Evolutionary conservation across 2,113 vertebrate genomes (phyloP).

Genomic region (Anas platyrhynchos): DNA sequence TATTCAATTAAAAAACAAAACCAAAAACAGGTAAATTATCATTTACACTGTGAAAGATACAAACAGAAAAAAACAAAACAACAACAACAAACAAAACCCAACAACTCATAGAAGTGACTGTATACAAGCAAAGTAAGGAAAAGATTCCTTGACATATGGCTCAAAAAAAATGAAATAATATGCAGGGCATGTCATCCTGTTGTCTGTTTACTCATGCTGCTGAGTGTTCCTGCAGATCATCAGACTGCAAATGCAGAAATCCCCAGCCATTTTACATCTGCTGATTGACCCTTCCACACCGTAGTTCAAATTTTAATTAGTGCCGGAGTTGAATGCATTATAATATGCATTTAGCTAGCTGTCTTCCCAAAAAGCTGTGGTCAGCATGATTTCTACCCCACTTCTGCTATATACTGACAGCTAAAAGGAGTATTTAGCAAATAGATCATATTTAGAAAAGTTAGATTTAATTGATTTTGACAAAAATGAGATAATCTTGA

Average conservation of each 20-base stretch:
- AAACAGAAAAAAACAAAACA: too few relatives aligned
- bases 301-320: not conserved
- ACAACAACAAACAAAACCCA: too few relatives aligned
- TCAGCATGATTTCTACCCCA: not conserved
- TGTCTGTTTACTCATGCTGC: not conserved
- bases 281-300: not conserved
- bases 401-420: not conserved
- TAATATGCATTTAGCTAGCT: not conserved
- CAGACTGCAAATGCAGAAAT: not conserved
- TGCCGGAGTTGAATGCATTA: not conserved
- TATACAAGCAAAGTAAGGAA: not conserved
- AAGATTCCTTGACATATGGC: not conserved
- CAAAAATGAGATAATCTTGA: not conserved
- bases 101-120: not conserved
- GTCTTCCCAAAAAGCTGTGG: not conserved
- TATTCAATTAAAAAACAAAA: not conserved
- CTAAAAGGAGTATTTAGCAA: not conserved
- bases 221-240: not conserved
- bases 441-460: not conserved
- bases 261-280: not conserved
- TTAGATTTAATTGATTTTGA: not conserved
- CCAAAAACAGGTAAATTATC: not conserved
- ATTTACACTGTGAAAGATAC: not conserved
- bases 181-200: not conserved
- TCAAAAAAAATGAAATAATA: not conserved